Percentiles rank a stretch among this genome's conserved stretches.
These are phyloP conservation scores for Hycleus cichorii DNA, from an alignment of 1,140 invertebrate species.

Conservation along the genomic window DNA sequence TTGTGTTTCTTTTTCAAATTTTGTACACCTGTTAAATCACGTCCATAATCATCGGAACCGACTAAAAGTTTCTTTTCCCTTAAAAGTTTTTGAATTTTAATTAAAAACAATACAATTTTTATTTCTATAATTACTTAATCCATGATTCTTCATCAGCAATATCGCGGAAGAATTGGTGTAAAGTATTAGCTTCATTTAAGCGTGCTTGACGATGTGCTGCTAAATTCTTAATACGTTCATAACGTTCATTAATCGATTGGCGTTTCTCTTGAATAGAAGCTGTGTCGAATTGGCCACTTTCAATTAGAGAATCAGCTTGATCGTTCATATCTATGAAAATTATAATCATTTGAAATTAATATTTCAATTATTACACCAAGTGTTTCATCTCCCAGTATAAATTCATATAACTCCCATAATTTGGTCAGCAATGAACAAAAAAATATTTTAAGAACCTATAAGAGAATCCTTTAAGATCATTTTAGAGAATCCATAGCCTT, in stretches of 20 bases:
- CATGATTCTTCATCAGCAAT: slow-evolving; percentile 99
- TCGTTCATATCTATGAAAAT: slow-evolving; percentile 72
- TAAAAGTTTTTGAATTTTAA: slow-evolving; percentile 9
- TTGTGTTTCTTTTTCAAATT: slow-evolving; percentile 99
- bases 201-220: slow-evolving; percentile 85
- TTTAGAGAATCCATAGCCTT: too few relatives aligned
- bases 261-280: slow-evolving; percentile 89
- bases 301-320: slow-evolving; percentile 89
- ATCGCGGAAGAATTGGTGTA: slow-evolving; percentile 99
- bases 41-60: slow-evolving; percentile 95
- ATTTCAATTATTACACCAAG: too few relatives aligned
- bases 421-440: too few relatives aligned
- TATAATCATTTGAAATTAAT: neutral
- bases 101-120: neutral
- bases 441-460: neutral
- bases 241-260: slow-evolving; percentile 88
- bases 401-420: too few relatives aligned
- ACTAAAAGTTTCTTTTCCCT: slow-evolving; percentile 97
- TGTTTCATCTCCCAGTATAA: too few relatives aligned
- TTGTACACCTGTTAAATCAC: slow-evolving; percentile 95
- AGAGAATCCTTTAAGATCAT: too few relatives aligned
- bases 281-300: slow-evolving; percentile 91
- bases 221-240: slow-evolving; percentile 86
- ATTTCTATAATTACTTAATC: slow-evolving; percentile 69
- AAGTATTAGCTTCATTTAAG: slow-evolving; percentile 90